Base-by-base conservation (phyloP, 1,140 invertebrate genomes). In the Drosophila santomea region DNA sequence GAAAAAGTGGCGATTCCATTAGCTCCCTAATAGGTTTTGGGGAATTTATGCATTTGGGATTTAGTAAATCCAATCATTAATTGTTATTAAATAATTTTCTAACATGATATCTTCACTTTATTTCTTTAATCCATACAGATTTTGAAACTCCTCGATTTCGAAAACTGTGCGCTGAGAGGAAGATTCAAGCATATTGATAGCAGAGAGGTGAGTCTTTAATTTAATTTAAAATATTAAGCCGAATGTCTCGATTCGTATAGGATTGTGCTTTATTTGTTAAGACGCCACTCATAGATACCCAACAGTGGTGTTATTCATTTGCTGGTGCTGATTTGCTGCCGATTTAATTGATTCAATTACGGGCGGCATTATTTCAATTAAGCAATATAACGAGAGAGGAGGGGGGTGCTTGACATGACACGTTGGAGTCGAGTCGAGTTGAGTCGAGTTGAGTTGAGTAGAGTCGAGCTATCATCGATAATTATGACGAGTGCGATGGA, bases 321-420 rank as follows among this genome's bases (percentile, higher is more conserved):
- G 14, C 11, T 47, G 67, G 35, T 43, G 64, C 36, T 71, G 50
- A 71, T 48, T 69, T 69, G 41, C 35, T 25, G 15, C n/a, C 67
- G 36, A 71, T 71, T 47, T 71, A 71, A 71, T 71, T 71, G 67
- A 71, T 71, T 69, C 67, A 71, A 56, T 71, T 71, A 71, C 51
- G 15, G 35, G 41, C 20, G 50, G 50, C 64, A 69, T 69, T 69
- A 69, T 69, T 69, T 69, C 66, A 69, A 69, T 69, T 69, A 67
- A 41, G 35, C 35, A 39, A 55, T 25, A 15, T 14, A 12, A 11
- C 38, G 20, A 20, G 32, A 20, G 23, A 36, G 10, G 51, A 17
- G 36, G n/a, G 23, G 17, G 36, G n/a, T 15, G 17, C 12, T 32
- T 47, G 20, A 69, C 64, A 57, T 71, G 67, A 71, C 67, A 69